Percentiles rank a stretch among this genome's conserved stretches.
These are phyloP conservation scores for Eufriesea mexicana DNA, from an alignment of 1,140 invertebrate species.

Conservation along the genomic window DNA sequence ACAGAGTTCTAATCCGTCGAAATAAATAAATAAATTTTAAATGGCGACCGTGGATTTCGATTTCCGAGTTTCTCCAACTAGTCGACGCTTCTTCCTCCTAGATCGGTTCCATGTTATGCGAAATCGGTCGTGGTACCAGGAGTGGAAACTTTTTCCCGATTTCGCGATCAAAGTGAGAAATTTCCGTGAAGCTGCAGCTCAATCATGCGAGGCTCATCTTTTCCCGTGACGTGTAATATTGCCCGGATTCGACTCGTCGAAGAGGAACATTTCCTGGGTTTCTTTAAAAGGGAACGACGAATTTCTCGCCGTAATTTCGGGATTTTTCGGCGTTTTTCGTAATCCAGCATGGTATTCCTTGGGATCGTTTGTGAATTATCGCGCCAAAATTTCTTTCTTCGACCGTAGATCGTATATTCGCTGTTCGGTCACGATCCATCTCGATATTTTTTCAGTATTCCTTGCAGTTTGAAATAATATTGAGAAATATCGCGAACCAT, in stretches of 20 bases:
- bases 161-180: slow-evolving; percentile 54
- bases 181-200: slow-evolving; percentile 21
- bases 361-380: no score
- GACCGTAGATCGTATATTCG: not conserved
- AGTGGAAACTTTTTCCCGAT: slow-evolving; percentile 32
- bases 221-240: slow-evolving; percentile 40
- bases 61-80: not conserved
- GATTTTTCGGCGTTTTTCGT: not conserved
- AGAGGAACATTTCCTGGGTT: not conserved
- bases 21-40: no score
- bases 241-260: not conserved
- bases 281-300: not conserved
- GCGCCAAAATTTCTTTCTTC: accelerated
- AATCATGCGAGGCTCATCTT: slow-evolving; percentile 38
- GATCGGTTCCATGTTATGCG: not conserved
- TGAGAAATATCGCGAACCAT: not conserved
- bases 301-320: not conserved
- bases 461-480: not conserved
- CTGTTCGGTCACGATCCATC: not conserved
- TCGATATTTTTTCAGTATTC: not conserved
- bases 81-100: not conserved
- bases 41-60: not conserved
- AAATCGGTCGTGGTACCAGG: slow-evolving; percentile 13
- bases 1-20: no score
- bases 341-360: not conserved